phyloP scores from a whole-genome alignment of 2,113 vertebrate species.

The Aspiorhynchus laticeps region DNA sequence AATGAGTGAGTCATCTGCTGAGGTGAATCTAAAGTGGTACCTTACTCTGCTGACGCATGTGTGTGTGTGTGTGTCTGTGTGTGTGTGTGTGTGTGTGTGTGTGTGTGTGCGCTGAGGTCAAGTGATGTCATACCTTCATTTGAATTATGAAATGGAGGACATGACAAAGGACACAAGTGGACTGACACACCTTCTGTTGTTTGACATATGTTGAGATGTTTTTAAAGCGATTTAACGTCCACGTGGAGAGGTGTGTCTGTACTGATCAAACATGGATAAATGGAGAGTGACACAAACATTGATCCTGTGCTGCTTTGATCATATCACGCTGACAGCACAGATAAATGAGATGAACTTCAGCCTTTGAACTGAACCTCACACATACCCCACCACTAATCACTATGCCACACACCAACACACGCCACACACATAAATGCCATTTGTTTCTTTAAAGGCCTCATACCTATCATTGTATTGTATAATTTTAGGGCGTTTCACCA shows the following conservation, averaged over 20 bases:
- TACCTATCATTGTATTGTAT: background rate
- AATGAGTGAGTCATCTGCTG: background rate
- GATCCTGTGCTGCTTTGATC: slow-evolving; percentile 77
- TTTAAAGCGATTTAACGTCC: background rate
- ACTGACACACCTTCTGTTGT: slow-evolving; percentile 23
- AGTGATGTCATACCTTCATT: slow-evolving; percentile 46
- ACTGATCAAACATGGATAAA: slow-evolving; percentile 78
- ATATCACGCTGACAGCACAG: slow-evolving; percentile 65
- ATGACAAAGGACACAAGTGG: slow-evolving; percentile 5
- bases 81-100: too few relatives aligned
- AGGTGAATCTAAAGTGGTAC: slow-evolving; percentile 19
- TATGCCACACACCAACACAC: slow-evolving; percentile 24
- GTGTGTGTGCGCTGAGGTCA: background rate
- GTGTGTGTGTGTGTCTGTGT: slow-evolving; percentile 44
- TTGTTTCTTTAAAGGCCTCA: background rate
- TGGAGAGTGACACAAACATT: slow-evolving; percentile 75
- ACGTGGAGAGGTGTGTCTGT: slow-evolving; percentile 44
- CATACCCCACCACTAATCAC: slow-evolving; percentile 15
- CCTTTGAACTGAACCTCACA: slow-evolving; percentile 71
- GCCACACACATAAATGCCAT: slow-evolving; percentile 29
- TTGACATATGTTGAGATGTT: slow-evolving; percentile 24
- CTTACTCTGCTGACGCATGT: background rate
- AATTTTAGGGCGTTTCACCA: background rate
- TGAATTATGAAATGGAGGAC: slow-evolving; percentile 49
- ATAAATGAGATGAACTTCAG: slow-evolving; percentile 64